phyloP scores from a whole-genome alignment of 2,113 vertebrate genomes.

The Gorsachius goisagi region DNA sequence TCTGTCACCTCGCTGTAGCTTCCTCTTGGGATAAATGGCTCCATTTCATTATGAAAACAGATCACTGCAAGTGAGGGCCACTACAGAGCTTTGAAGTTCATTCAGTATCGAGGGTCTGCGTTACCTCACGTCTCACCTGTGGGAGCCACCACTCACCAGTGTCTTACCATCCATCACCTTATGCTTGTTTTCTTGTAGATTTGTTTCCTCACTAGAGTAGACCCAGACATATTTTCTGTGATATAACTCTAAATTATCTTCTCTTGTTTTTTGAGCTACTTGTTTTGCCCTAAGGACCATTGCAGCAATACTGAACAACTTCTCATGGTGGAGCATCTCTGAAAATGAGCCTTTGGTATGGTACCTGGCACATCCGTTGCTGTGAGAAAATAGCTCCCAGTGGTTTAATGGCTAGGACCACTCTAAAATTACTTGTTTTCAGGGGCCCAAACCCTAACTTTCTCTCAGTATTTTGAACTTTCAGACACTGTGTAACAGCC shows the following conservation, averaged over 20 bases:
- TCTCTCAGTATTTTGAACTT: background rate
- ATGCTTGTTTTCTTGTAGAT: background rate
- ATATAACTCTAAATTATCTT: background rate
- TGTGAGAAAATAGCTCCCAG: background rate
- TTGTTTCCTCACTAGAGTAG: background rate
- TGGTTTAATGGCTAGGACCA: background rate
- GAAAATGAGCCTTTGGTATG: background rate
- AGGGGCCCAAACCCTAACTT: background rate
- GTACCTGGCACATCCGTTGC: background rate
- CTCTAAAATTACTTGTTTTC: background rate
- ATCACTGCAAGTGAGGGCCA: background rate
- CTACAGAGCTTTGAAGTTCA: background rate
- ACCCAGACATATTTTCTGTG: background rate
- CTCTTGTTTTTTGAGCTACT: background rate
- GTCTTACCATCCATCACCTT: background rate
- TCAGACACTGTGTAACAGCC: background rate
- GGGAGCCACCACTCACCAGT: background rate
- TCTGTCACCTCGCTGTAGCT: background rate
- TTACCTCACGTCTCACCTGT: background rate
- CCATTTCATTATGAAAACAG: background rate
- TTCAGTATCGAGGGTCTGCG: fast-evolving
- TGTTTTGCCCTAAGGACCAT: background rate
- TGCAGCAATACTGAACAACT: background rate
- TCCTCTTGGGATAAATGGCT: background rate
- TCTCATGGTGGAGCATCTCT: background rate